Conservation (phyloP, 2,888 invertebrate species). For the Reticulitermes lucifugus region DNA sequence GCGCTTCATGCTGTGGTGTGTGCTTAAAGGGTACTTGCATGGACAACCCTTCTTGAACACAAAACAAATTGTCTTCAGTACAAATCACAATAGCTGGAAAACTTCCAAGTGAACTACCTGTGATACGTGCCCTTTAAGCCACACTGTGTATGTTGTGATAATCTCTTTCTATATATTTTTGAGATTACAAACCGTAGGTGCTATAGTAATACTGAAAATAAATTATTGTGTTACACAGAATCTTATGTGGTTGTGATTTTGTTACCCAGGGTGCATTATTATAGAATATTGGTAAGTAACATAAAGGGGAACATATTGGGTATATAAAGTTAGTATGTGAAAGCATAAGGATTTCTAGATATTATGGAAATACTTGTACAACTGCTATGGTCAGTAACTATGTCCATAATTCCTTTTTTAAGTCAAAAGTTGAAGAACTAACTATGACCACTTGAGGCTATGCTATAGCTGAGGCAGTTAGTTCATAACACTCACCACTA, state of each 20-base stretch:
- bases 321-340: too few relatives aligned
- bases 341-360: too few relatives aligned
- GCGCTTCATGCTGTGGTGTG: not conserved
- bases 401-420: too few relatives aligned
- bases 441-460: too few relatives aligned
- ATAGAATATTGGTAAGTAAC: too few relatives aligned
- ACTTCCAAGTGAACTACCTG: not conserved
- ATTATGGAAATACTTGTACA: too few relatives aligned
- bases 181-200: slow-evolving; percentile 11
- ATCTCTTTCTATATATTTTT: slow-evolving; percentile 13
- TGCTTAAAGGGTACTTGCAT: not conserved
- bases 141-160: slow-evolving; percentile 7
- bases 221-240: slow-evolving; percentile 13
- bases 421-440: too few relatives aligned
- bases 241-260: not conserved
- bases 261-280: not conserved
- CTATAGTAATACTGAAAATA: slow-evolving; percentile 3
- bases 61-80: not conserved
- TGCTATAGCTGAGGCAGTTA: too few relatives aligned
- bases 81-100: slow-evolving; percentile 13
- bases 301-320: too few relatives aligned
- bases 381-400: too few relatives aligned
- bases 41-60: not conserved
- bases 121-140: slow-evolving; percentile 13
- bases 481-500: too few relatives aligned